phyloP scores from a whole-genome alignment of 1,140 invertebrate genomes.

The Nebria ingens region DNA sequence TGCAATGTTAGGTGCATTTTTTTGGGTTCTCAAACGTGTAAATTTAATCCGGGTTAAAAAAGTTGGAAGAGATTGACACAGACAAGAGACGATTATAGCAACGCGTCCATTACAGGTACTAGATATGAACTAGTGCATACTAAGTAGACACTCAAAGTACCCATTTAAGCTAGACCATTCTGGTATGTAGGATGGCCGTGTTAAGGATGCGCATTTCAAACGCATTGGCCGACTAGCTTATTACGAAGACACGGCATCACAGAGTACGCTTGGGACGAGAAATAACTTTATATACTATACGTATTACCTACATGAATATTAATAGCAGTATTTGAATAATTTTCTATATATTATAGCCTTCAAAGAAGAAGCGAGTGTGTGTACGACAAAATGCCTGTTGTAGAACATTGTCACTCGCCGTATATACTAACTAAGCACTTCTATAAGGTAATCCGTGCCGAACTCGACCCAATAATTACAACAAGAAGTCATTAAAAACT shows the following conservation, averaged over 20 bases:
- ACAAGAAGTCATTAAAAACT: too few relatives aligned
- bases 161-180: slow-evolving; percentile 1
- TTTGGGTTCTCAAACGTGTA: too few relatives aligned
- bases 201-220: too few relatives aligned
- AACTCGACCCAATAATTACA: too few relatives aligned
- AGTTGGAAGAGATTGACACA: too few relatives aligned
- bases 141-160: slow-evolving; percentile 4
- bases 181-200: not conserved
- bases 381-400: too few relatives aligned
- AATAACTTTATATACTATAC: slow-evolving; percentile 6
- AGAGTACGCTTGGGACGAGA: not conserved
- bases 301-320: slow-evolving; percentile 1
- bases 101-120: not conserved
- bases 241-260: not conserved
- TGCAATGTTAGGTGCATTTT: too few relatives aligned
- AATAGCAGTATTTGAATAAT: slow-evolving; percentile 7
- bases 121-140: slow-evolving; percentile 5
- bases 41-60: too few relatives aligned
- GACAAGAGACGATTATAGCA: not conserved
- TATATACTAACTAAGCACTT: too few relatives aligned
- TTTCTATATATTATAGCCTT: slow-evolving; percentile 2
- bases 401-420: too few relatives aligned
- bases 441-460: too few relatives aligned
- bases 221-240: not conserved
- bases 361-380: slow-evolving; percentile 1